These are phyloP conservation scores for Murina feae DNA, from an alignment of 2,113 vertebrate species.

Conservation along the genomic window DNA sequence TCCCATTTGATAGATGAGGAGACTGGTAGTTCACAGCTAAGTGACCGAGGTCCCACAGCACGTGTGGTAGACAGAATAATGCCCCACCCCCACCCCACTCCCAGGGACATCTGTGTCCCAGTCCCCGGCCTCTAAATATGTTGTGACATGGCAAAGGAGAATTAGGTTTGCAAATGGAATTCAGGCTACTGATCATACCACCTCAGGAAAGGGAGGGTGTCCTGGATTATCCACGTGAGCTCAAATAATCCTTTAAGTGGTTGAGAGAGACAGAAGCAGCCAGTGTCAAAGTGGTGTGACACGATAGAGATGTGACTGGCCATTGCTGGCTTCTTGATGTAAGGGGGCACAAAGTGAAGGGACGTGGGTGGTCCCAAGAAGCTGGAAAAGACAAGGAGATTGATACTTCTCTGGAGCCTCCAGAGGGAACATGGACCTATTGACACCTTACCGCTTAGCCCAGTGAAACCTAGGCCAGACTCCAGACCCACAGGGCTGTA, in stretches of 20 bases:
- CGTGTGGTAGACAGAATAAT: not conserved
- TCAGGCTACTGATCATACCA: not conserved
- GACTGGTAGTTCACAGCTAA: not conserved
- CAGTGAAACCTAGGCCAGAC: not conserved
- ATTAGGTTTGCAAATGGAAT: not conserved
- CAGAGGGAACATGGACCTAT: accelerated
- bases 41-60: not conserved
- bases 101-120: not conserved
- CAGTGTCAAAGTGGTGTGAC: not conserved
- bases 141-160: not conserved
- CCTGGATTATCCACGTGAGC: not conserved
- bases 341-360: not conserved
- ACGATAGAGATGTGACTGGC: not conserved
- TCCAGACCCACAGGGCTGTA: not conserved
- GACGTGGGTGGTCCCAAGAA: not conserved
- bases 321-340: not conserved
- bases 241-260: not conserved
- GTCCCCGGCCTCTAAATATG: not conserved
- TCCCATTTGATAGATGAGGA: not conserved
- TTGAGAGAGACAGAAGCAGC: not conserved
- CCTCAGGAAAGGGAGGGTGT: not conserved
- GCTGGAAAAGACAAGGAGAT: not conserved
- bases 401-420: not conserved
- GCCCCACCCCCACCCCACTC: too few relatives aligned
- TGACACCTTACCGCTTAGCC: not conserved